Percentiles rank a stretch among this genome's conserved stretches.
These are phyloP conservation scores for Lysandra coridon DNA, from an alignment of 2,888 invertebrate species.

Conservation along the genomic window DNA sequence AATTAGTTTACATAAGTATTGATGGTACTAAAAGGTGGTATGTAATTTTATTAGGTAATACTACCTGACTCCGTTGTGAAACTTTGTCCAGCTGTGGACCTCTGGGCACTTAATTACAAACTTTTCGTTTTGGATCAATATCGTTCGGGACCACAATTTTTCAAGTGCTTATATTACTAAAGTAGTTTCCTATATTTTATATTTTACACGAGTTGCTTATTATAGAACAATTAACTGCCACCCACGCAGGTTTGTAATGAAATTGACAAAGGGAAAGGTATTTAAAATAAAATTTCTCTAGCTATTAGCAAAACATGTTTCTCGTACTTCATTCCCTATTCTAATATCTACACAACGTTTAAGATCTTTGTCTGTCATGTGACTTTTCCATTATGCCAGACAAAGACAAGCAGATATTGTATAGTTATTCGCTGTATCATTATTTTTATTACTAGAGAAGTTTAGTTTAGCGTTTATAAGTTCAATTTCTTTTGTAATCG, in stretches of 20 bases:
- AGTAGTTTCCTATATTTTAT: not conserved
- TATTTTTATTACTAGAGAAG: too few relatives aligned
- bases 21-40: not conserved
- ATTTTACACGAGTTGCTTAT: not conserved
- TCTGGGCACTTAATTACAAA: not conserved
- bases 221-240: not conserved
- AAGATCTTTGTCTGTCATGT: too few relatives aligned
- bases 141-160: not conserved
- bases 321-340: not conserved
- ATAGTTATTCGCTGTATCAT: too few relatives aligned
- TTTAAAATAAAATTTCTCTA: not conserved
- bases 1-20: not conserved
- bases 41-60: not conserved
- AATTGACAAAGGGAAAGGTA: not conserved
- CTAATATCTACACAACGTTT: not conserved
- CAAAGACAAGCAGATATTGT: too few relatives aligned
- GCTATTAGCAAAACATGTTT: too few relatives aligned
- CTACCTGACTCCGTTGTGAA: not conserved
- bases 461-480: too few relatives aligned
- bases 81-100: not conserved
- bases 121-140: not conserved
- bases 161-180: not conserved
- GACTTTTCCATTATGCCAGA: too few relatives aligned
- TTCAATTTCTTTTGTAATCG: too few relatives aligned
- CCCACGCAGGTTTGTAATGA: constrained; percentile 1